These are phyloP conservation scores for Platorchestia sp. DNA, from an alignment of 1,140 invertebrate species.

Conservation along the genomic window DNA sequence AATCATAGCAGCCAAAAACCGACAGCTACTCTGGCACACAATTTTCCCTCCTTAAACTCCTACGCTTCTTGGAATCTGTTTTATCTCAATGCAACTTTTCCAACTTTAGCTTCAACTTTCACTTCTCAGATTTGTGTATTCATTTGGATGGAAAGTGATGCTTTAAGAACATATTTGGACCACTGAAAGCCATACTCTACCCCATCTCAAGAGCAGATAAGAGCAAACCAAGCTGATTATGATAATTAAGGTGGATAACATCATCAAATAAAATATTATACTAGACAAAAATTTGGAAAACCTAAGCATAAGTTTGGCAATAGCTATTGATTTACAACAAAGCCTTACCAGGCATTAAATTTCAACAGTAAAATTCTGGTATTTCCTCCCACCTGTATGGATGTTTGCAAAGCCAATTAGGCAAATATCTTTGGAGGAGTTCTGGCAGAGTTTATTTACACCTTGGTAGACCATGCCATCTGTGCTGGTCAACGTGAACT, in stretches of 20 bases:
- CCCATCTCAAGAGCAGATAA: not conserved
- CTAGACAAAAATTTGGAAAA: not conserved
- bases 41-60: too few species aligned
- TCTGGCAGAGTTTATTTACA: not conserved
- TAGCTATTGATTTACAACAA: not conserved
- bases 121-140: not conserved
- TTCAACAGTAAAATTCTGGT: not conserved
- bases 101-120: not conserved
- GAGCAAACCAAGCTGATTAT: too few species aligned
- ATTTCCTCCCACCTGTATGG: not conserved
- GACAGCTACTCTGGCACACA: too few species aligned
- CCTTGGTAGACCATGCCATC: constrained; percentile 14
- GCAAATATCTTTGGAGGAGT: constrained; percentile 2
- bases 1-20: too few species aligned
- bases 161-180: not conserved
- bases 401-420: not conserved
- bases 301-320: not conserved
- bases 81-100: not conserved
- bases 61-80: too few species aligned
- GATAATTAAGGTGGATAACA: too few species aligned
- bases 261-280: too few species aligned
- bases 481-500: not conserved
- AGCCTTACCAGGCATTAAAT: not conserved
- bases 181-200: not conserved
- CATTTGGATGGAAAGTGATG: not conserved